Evolutionary conservation across 35 echinoderm and acorn worm genomes (phyloP).

Genomic region (Heliocidaris tuberculata): DNA sequence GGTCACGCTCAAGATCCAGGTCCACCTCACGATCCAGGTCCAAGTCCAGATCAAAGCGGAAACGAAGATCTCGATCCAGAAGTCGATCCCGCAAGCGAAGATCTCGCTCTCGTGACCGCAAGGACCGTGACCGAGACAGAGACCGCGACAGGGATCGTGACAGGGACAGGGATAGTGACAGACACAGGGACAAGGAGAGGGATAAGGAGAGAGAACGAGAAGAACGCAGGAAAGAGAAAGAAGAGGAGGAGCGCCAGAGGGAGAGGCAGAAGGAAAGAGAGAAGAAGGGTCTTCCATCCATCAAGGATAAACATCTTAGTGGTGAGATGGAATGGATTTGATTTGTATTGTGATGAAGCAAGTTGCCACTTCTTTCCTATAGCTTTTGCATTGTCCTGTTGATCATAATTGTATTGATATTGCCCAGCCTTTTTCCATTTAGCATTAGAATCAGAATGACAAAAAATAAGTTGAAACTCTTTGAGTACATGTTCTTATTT

Average conservation of each 20-base stretch:
- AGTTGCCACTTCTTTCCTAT: too few species aligned
- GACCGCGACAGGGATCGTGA: constrained; percentile 60
- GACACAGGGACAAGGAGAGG: constrained; percentile 50
- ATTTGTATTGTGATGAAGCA: too few species aligned
- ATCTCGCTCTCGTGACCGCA: constrained; percentile 68
- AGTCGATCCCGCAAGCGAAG: constrained; percentile 64
- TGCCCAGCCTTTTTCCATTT: too few species aligned
- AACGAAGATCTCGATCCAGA: constrained; percentile 74
- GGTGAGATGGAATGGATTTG: background rate
- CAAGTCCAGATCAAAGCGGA: constrained; percentile 72
- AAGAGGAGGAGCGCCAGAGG: constrained; percentile 54
- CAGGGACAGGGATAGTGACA: constrained; percentile 51
- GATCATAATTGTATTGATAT: too few species aligned
- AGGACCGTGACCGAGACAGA: constrained; percentile 51
- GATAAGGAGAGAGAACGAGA: constrained; percentile 50
- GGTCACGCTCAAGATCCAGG: constrained; percentile 76
- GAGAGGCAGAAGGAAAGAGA: constrained; percentile 54
- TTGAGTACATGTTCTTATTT: too few species aligned
- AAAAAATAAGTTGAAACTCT: too few species aligned
- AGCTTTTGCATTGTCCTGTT: too few species aligned
- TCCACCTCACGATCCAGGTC: constrained; percentile 64
- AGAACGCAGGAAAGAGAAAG: constrained; percentile 65
- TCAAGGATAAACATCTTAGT: constrained; percentile 65
- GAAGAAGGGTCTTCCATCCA: constrained; percentile 84
- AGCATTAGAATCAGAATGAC: too few species aligned